phyloP scores from a whole-genome alignment of 1,140 invertebrate species.

The Leguminivora glycinivorella region DNA sequence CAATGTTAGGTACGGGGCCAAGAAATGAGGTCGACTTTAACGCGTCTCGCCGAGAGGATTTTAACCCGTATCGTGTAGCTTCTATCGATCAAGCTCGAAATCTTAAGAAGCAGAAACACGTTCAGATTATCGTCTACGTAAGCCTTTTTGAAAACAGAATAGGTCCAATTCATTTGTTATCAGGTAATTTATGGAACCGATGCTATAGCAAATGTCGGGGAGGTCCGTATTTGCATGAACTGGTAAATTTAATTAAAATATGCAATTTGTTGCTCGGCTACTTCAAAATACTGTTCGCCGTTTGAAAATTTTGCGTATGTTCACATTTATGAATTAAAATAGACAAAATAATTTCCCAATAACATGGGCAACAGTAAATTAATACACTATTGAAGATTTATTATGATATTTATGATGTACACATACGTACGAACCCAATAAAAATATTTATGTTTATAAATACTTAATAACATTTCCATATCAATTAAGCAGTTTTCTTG shows the following conservation, averaged over 20 bases:
- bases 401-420: too few relatives aligned
- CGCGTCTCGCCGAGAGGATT: background rate
- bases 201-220: background rate
- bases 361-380: too few relatives aligned
- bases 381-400: too few relatives aligned
- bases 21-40: background rate
- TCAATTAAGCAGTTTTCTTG: too few relatives aligned
- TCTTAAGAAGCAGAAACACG: background rate
- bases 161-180: background rate
- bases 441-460: too few relatives aligned
- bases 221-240: background rate
- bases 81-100: background rate
- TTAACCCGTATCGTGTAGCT: constrained; percentile 5
- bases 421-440: too few relatives aligned
- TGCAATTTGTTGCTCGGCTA: background rate
- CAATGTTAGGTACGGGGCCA: background rate
- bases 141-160: background rate
- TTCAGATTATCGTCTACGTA: background rate
- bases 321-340: too few relatives aligned
- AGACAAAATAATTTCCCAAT: too few relatives aligned
- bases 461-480: too few relatives aligned
- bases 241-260: background rate
- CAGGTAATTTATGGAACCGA: background rate
- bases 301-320: too few relatives aligned
- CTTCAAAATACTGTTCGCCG: too few relatives aligned